Conservation (phyloP, 1,140 invertebrate genomes). For the Penaeus vannamei region DNA sequence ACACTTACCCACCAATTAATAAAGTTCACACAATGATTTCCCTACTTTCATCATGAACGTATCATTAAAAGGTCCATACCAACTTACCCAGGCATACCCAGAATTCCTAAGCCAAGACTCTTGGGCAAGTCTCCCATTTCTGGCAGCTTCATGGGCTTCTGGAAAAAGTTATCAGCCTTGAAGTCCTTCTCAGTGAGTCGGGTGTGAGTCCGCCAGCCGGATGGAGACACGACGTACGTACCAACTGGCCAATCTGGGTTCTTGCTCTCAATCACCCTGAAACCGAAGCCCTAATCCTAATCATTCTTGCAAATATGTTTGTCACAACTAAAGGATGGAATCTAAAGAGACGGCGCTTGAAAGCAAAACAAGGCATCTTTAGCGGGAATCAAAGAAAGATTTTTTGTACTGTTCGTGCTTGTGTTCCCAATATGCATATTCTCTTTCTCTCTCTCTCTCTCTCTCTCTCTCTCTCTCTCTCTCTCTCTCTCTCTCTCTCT, state of each 20-base stretch:
- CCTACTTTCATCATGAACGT: background rate
- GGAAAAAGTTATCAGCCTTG: conserved; percentile 57
- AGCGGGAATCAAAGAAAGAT: background rate
- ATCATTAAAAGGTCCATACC: conserved; percentile 13
- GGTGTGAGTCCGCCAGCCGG: conserved; percentile 79
- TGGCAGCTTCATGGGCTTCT: conserved; percentile 73
- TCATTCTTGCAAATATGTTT: background rate
- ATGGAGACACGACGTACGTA: conserved; percentile 71
- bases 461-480: too few relatives aligned
- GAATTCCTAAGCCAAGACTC: conserved; percentile 76
- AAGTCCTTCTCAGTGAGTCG: conserved; percentile 71
- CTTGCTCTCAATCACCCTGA: conserved; percentile 75
- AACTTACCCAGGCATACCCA: conserved; percentile 78
- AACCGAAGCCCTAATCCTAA: background rate
- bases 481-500: too few relatives aligned
- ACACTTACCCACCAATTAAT: too few relatives aligned
- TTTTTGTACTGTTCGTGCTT: background rate
- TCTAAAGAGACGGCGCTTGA: background rate
- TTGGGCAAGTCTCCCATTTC: conserved; percentile 75
- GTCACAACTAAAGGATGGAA: background rate
- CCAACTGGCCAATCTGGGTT: conserved; percentile 76
- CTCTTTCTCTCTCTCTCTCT: too few relatives aligned
- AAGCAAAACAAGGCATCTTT: conserved; percentile 66
- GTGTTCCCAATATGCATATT: background rate
- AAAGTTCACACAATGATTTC: background rate